These are phyloP conservation scores for Cyanoderma ruficeps DNA, from an alignment of 2,113 vertebrate species.

Conservation along the genomic window DNA sequence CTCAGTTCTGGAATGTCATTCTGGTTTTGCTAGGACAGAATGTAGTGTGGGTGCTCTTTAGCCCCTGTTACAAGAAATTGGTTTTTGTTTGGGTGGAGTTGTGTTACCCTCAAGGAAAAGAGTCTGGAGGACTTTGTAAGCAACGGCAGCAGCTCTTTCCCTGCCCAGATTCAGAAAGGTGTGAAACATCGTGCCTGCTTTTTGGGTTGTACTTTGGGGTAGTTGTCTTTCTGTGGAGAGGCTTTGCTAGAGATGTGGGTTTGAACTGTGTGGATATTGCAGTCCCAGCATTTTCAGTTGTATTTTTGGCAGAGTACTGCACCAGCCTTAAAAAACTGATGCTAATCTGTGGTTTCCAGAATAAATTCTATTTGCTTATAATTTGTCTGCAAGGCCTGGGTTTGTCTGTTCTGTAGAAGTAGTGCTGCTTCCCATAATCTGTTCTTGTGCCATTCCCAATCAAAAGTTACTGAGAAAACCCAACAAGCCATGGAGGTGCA, in stretches of 20 bases:
- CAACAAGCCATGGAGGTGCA: not conserved
- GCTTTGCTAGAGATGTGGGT: not conserved
- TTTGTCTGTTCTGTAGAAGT: not conserved
- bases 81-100: not conserved
- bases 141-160: not conserved
- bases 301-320: not conserved
- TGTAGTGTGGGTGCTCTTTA: not conserved
- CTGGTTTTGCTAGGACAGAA: not conserved
- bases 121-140: not conserved
- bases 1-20: not conserved
- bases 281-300: not conserved
- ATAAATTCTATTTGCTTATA: not conserved
- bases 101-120: not conserved
- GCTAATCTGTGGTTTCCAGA: not conserved
- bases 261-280: not conserved
- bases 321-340: not conserved
- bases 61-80: not conserved
- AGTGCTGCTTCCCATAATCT: not conserved
- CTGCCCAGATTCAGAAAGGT: not conserved
- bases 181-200: accelerated
- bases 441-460: not conserved
- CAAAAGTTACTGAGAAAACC: not conserved
- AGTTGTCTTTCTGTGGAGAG: not conserved
- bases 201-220: not conserved
- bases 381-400: not conserved